phyloP scores from a whole-genome alignment of 2,888 invertebrate genomes.

The Cancer borealis region DNA sequence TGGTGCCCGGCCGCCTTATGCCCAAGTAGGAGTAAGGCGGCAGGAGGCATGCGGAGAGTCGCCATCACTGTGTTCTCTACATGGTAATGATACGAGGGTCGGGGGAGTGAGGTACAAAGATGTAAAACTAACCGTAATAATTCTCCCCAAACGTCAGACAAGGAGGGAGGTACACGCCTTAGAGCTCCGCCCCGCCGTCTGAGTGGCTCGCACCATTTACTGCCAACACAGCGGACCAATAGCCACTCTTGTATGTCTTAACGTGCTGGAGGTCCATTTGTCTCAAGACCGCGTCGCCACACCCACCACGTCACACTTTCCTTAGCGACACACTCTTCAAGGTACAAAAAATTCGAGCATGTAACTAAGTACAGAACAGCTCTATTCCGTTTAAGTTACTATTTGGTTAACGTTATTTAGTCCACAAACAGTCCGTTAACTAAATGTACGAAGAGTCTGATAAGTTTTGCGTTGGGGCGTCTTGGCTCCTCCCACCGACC shows the following conservation, averaged over 20 bases:
- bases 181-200: not conserved
- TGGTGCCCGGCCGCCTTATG: not conserved
- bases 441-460: not conserved
- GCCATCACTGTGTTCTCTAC: not conserved
- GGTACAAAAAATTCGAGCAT: not conserved
- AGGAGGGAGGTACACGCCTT: not conserved
- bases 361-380: not conserved
- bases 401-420: not conserved
- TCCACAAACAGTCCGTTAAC: not conserved
- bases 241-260: not conserved
- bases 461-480: not conserved
- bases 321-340: not conserved
- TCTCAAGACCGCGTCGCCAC: not conserved
- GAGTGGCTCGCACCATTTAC: constrained; percentile 21
- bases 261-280: not conserved
- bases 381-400: not conserved
- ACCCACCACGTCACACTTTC: not conserved
- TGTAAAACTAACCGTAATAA: not conserved
- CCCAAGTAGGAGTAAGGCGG: not conserved
- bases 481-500: constrained; percentile 60
- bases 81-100: not conserved
- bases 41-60: not conserved
- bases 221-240: constrained; percentile 1
- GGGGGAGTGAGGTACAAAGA: not conserved
- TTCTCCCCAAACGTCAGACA: not conserved